A percentile compares a stretch with the other conserved stretches of the same genome.
Evolutionary conservation across 2,797 vertebrate genomes (phyloP).

Genomic region (Myotis findleyi): DNA sequence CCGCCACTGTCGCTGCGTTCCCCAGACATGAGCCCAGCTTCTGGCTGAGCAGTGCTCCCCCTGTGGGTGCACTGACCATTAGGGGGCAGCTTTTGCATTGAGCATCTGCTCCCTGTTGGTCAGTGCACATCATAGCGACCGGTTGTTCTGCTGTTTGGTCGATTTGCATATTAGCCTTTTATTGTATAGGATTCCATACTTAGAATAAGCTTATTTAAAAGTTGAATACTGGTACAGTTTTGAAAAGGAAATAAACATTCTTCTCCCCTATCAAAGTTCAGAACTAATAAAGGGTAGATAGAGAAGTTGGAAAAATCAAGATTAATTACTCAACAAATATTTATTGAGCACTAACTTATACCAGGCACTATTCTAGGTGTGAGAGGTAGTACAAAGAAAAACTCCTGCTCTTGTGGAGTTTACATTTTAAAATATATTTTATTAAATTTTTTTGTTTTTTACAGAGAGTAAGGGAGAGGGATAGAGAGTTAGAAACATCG

Average conservation of each 20-base stretch:
- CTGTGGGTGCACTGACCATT: too few relatives aligned
- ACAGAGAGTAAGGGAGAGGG: too few relatives aligned
- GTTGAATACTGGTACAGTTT: background rate
- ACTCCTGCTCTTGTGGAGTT: background rate
- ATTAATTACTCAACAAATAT: background rate
- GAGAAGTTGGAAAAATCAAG: background rate
- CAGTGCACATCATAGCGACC: too few relatives aligned
- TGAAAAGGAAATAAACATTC: slow-evolving; percentile 39
- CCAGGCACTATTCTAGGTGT: background rate
- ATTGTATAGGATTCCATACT: background rate
- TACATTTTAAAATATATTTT: background rate
- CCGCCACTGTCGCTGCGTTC: too few relatives aligned
- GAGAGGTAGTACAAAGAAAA: background rate
- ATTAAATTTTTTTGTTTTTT: too few relatives aligned
- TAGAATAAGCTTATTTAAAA: slow-evolving; percentile 27
- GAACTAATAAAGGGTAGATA: slow-evolving; percentile 7
- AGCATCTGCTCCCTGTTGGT: too few relatives aligned
- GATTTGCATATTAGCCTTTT: too few relatives aligned
- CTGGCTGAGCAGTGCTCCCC: too few relatives aligned
- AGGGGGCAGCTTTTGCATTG: too few relatives aligned
- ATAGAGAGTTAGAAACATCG: too few relatives aligned
- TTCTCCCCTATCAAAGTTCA: background rate
- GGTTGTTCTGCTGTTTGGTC: too few relatives aligned
- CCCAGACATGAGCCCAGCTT: too few relatives aligned
- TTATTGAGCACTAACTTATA: background rate